phyloP scores from a whole-genome alignment of 2,113 vertebrate species.

The Leucosticte australis region DNA sequence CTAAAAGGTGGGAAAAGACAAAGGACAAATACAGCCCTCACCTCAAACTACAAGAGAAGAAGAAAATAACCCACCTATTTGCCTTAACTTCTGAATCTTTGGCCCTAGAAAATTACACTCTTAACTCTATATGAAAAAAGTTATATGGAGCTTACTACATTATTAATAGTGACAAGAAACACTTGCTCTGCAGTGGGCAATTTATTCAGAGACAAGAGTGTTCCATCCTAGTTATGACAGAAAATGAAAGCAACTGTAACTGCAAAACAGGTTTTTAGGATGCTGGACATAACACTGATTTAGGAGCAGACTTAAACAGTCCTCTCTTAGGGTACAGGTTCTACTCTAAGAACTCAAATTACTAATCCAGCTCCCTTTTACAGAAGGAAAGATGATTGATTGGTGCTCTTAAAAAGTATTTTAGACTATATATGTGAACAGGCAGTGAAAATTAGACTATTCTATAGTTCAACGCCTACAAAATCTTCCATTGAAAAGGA shows the following conservation, averaged over 20 bases:
- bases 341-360: background rate
- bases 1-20: rapidly evolving
- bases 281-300: background rate
- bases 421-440: background rate
- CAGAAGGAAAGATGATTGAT: background rate
- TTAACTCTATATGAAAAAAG: background rate
- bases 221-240: background rate
- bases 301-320: background rate
- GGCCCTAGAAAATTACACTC: background rate
- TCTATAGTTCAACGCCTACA: background rate
- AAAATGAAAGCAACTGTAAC: background rate
- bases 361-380: background rate
- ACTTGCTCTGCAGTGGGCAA: background rate
- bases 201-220: background rate
- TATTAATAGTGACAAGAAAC: background rate
- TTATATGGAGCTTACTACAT: background rate
- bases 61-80: background rate
- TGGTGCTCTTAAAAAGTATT: background rate
- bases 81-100: background rate
- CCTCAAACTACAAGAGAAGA: background rate
- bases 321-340: background rate
- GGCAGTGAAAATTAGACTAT: background rate
- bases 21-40: background rate
- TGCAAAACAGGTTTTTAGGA: background rate
- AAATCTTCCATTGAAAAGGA: background rate